Percentiles rank a stretch among this genome's conserved stretches.
Evolutionary conservation across 2,113 vertebrate genomes (phyloP).

Genomic region (Neolamprologus hecqui): DNA sequence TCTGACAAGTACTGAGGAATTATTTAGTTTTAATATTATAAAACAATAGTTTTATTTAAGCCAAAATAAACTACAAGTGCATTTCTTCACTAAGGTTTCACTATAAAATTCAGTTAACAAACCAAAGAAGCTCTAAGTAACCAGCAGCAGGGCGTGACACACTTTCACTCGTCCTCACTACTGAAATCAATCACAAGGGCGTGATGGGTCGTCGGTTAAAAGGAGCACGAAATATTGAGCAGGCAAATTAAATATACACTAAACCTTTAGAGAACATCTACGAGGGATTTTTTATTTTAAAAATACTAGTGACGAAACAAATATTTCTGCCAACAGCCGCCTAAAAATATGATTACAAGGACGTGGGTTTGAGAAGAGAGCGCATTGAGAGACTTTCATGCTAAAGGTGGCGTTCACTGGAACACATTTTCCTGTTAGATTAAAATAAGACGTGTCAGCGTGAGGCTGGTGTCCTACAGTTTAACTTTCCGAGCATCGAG

Average conservation of each 20-base stretch:
- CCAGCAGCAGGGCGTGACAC: not conserved
- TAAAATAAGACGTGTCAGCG: not conserved
- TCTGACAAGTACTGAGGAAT: fast-evolving
- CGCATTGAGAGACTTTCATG: not conserved
- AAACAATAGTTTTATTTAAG: not conserved
- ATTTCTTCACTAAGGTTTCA: not conserved
- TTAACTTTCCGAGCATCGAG: fast-evolving
- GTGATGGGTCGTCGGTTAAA: not conserved
- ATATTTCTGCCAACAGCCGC: not conserved
- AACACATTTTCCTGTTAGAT: not conserved
- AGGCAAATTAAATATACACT: not conserved
- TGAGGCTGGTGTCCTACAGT: not conserved
- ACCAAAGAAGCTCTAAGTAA: fast-evolving
- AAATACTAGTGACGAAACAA: not conserved
- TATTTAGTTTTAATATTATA: not conserved
- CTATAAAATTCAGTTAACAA: not conserved
- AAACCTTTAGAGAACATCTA: not conserved
- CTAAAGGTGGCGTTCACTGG: not conserved
- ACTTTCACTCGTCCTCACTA: fast-evolving
- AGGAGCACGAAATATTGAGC: not conserved
- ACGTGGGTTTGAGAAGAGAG: fast-evolving
- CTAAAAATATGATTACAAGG: not conserved
- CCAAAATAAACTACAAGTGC: not conserved
- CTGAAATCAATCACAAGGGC: not conserved
- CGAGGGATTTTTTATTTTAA: not conserved